phyloP scores from a whole-genome alignment of 2,113 vertebrate genomes.

The Tetrax tetrax region DNA sequence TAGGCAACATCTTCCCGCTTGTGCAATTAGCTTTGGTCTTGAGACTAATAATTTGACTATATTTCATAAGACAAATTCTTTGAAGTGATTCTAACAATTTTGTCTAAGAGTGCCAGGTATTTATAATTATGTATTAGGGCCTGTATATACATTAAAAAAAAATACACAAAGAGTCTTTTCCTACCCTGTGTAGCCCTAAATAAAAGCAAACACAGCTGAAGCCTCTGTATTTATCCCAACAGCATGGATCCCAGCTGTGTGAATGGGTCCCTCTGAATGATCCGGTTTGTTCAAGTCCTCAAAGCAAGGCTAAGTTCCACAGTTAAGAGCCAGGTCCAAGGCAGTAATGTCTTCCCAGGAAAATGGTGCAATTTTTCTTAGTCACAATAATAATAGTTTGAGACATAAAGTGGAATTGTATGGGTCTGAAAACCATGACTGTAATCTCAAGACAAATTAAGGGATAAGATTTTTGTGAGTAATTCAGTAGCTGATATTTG shows the following conservation, averaged over 20 bases:
- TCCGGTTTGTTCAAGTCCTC: neutral
- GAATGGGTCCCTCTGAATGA: neutral
- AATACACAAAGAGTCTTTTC: neutral
- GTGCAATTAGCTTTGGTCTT: neutral
- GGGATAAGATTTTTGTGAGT: neutral
- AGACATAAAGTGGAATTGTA: neutral
- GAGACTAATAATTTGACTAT: neutral
- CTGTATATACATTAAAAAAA: neutral
- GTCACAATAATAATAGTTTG: neutral
- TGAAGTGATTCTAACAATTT: neutral
- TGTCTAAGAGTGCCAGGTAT: neutral
- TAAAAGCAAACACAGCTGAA: neutral
- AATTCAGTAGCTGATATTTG: neutral
- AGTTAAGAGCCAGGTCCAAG: neutral
- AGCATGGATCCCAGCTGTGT: neutral
- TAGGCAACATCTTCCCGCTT: neutral
- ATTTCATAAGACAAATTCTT: neutral
- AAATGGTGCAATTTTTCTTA: neutral
- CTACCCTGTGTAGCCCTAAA: neutral
- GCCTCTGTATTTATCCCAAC: neutral
- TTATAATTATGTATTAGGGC: neutral
- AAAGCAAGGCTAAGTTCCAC: neutral
- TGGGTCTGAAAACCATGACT: neutral
- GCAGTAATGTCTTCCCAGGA: neutral
- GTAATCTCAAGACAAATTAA: neutral